Evolutionary conservation across 2,797 vertebrate species (phyloP), one percentile per base, ranked within the genome.

Genomic region (Chelon auratus): DNA sequence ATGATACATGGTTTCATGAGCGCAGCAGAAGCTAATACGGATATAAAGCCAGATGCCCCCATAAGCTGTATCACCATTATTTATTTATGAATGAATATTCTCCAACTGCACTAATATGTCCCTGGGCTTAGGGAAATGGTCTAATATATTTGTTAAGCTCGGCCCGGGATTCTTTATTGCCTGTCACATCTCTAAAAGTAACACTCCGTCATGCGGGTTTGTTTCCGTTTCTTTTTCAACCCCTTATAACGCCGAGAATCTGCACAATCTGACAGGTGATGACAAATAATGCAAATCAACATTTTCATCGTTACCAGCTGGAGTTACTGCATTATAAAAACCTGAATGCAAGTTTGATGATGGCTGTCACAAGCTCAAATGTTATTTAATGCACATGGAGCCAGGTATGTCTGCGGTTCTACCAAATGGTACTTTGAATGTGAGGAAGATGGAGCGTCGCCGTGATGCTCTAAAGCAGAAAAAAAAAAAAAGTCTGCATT

Each of bases 51-150:
- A 91, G 82, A 92, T 91, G 86, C 89, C 81, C 83, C 89, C 84
- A 87, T 91, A 91, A 89, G 88, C 86, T 75, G 80, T 81, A 85
- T 78, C 78, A 57, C 77, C 89, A 91, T 93, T 90, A 92, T 90
- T 92, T 93, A 94, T 94, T 94, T 83, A 93, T 87, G 87, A 89
- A 87, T 83, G 77, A 87, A 93, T 91, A 87, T 90, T 84, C 69
- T 88, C 81, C 80, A 82, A 80, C 88, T 78, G 71, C 81, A 82
- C 81, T 92, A 88, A 91, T 91, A 90, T 85, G 81, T 90, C 87
- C 83, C 51, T 10, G 75, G 83, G 86, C 85, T 86, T 77, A 68
- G 69, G 83, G 77, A 80, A 89, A 89, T 78, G 82, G 83, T 75
- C 75, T 85, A 83, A 89, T 89, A 81, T 86, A 75, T 87, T 83